Evolutionary conservation across 1,140 invertebrate species (phyloP), one percentile per base, ranked within the genome.

Genomic region (Drosophila albomicans): DNA sequence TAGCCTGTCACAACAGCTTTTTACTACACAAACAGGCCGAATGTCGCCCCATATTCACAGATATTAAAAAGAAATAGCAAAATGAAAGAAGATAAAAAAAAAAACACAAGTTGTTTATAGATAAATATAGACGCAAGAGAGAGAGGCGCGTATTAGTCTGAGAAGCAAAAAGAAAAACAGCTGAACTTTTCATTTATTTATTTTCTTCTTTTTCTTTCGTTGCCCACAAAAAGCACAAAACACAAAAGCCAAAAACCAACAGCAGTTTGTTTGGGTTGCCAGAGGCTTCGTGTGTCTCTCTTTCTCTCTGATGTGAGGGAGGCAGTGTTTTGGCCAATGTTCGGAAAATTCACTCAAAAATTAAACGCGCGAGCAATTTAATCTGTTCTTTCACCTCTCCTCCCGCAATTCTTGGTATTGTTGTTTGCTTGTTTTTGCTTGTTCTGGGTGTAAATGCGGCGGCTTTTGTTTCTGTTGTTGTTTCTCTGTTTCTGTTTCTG

Each of bases 81-180:
- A 25, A 41, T 49, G 35, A 61, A 43, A 69, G 20, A 66, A 57
- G 15, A 48, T 25, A 49, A 56, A 8, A 52, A 67, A 52, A 67
- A 62, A 67, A 72, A 72, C 70, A 70, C 51, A 57, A 66, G 16
- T 66, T 61, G 73, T 80, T 88, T 82, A 88, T 75, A 84, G 80
- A 75, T 87, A 84, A 87, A 86, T 82, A 77, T 86, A 88, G 82
- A 88, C 69, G 64, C 67, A 15, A 69, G 59, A 61, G 66, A 61
- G 66, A 16, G 76, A 71, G 20, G 20, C 58, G 58, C 51, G 49
- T 49, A 20, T 8, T 46, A 13, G 25, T 13, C 28, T 48, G 57
- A 70, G 20, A 25, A 25, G 64, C 67, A 66, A 64, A 71, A 43
- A 80, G 48, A 16, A 61, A 28, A 41, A 49, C 20, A 38, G 46